These are phyloP conservation scores for Hydrotaea cyrtoneurina DNA, from an alignment of 2,888 invertebrate species.

Conservation along the genomic window DNA sequence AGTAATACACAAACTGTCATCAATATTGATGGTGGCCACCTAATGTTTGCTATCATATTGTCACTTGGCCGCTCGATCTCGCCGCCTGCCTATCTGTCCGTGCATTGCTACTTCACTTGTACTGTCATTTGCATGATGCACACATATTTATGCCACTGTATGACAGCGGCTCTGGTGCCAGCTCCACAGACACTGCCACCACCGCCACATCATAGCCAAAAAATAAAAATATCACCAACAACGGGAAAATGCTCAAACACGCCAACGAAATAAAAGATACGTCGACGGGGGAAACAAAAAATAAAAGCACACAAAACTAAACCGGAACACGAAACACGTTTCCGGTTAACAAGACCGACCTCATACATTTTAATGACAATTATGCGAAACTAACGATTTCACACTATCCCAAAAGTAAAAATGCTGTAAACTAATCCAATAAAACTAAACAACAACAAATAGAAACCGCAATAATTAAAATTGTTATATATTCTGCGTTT, in stretches of 20 bases:
- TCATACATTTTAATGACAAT: conserved; percentile 45
- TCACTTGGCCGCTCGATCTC: conserved; percentile 7
- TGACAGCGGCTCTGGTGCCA: not conserved
- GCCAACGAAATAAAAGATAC: conserved; percentile 9
- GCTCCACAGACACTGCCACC: not conserved
- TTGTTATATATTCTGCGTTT: conserved; percentile 41
- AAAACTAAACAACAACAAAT: conserved; percentile 31
- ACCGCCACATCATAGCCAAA: conserved; percentile 1
- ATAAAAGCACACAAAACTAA: conserved; percentile 24
- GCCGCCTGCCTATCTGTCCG: not conserved
- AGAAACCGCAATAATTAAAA: conserved; percentile 45
- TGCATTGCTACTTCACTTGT: not conserved
- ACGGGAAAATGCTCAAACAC: not conserved
- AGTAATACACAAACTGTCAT: conserved; percentile 42
- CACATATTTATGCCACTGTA: conserved; percentile 41
- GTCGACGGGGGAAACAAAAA: not conserved
- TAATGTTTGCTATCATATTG: conserved; percentile 45
- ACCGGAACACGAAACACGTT: conserved; percentile 62
- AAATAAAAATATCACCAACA: not conserved
- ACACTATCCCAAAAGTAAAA: conserved; percentile 47
- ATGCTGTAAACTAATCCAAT: conserved; percentile 45
- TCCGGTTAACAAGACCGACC: conserved; percentile 61
- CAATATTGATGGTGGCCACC: conserved; percentile 47
- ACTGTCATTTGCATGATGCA: conserved; percentile 45
- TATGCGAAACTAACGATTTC: conserved; percentile 44